These are phyloP conservation scores for Achroia grisella DNA, from an alignment of 1,140 invertebrate species.

Conservation along the genomic window DNA sequence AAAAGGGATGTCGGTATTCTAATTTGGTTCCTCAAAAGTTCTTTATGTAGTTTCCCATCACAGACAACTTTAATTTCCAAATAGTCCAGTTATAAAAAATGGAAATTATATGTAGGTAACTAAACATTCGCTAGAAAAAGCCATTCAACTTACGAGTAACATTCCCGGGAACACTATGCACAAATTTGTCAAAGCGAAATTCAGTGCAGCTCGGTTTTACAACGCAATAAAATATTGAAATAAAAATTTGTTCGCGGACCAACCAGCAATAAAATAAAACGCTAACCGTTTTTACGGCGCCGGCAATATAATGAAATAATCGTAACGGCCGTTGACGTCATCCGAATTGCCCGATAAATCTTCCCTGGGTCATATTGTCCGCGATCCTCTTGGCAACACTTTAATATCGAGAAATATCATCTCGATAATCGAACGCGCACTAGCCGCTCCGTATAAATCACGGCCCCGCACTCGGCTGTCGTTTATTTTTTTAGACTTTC, in stretches of 20 bases:
- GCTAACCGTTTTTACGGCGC: conserved; percentile 70
- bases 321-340: conserved; percentile 64
- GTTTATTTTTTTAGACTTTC: conserved; percentile 72
- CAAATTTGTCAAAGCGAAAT: conserved; percentile 45
- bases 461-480: conserved; percentile 53
- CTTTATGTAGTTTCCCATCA: too few species aligned
- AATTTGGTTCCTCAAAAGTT: too few species aligned
- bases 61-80: too few species aligned
- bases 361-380: conserved; percentile 70
- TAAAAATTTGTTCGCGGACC: conserved; percentile 60
- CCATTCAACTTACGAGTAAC: conserved; percentile 9
- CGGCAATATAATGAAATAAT: conserved; percentile 73
- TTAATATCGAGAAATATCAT: conserved; percentile 73
- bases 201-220: conserved; percentile 47
- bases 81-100: too few species aligned
- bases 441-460: conserved; percentile 65
- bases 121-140: conserved; percentile 7
- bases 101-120: too few species aligned
- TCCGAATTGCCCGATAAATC: conserved; percentile 66
- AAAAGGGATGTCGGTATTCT: too few species aligned
- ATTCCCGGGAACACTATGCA: conserved; percentile 17
- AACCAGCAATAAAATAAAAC: conserved; percentile 67
- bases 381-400: conserved; percentile 67
- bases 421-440: conserved; percentile 64
- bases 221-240: conserved; percentile 71